Conservation (phyloP, 2,888 invertebrate genomes). For the Caenorhabditis sp. region DNA sequence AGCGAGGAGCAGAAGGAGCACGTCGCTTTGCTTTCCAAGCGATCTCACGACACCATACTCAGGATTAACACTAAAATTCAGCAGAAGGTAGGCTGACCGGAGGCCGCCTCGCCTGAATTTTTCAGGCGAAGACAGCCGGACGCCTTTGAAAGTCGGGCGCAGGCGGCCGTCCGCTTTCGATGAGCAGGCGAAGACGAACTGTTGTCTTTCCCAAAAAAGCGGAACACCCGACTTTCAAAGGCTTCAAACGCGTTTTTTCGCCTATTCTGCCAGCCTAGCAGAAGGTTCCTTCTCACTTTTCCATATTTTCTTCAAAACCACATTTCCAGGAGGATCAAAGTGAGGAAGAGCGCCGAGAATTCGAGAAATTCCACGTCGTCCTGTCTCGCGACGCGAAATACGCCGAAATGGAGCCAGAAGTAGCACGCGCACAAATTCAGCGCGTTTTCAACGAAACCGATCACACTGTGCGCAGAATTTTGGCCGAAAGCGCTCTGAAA, state of each 20-base stretch:
- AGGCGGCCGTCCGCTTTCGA: too few relatives aligned
- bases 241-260: too few relatives aligned
- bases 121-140: too few relatives aligned
- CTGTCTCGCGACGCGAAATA: slow-evolving; percentile 13
- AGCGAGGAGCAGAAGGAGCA: slow-evolving; percentile 11
- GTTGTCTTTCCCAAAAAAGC: too few relatives aligned
- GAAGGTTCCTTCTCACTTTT: too few relatives aligned
- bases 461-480: neutral
- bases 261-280: too few relatives aligned
- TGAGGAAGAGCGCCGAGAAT: neutral
- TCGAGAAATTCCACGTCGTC: slow-evolving; percentile 17
- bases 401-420: neutral
- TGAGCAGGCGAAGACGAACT: too few relatives aligned
- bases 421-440: slow-evolving; percentile 15
- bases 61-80: slow-evolving; percentile 28
- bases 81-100: too few relatives aligned
- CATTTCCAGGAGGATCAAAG: neutral
- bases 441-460: slow-evolving; percentile 11
- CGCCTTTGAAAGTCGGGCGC: too few relatives aligned
- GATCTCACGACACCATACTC: slow-evolving; percentile 1
- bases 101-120: too few relatives aligned
- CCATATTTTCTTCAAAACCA: neutral
- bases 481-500: slow-evolving; percentile 19
- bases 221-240: too few relatives aligned
- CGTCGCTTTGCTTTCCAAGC: neutral